These are phyloP conservation scores for Lepus europaeus DNA, from an alignment of 2,113 vertebrate genomes.

Conservation along the genomic window DNA sequence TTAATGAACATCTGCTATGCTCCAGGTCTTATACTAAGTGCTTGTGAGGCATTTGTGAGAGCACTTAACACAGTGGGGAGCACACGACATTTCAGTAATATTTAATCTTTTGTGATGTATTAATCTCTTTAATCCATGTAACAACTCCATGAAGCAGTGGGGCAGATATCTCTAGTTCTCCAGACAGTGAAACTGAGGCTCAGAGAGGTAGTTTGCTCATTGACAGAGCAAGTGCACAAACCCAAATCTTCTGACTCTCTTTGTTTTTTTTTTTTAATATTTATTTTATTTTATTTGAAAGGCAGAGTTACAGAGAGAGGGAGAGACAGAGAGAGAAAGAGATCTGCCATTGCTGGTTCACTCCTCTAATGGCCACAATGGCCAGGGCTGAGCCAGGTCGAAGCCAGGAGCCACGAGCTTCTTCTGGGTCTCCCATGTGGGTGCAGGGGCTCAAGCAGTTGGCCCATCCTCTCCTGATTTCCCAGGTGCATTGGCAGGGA, in stretches of 20 bases:
- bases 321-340: no score
- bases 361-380: no score
- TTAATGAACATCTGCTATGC: background rate
- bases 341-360: no score
- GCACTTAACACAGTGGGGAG: background rate
- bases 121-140: background rate
- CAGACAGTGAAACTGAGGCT: background rate
- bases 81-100: background rate
- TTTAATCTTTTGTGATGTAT: constrained; percentile 7
- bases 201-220: background rate
- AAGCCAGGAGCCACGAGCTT: no score
- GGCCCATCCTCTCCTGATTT: no score
- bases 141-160: background rate
- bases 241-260: background rate
- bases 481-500: no score
- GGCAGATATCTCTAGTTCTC: background rate
- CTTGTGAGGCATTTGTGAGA: constrained; percentile 5
- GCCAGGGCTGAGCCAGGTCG: no score
- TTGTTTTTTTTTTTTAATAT: background rate
- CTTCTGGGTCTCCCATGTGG: no score
- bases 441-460: no score
- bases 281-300: background rate
- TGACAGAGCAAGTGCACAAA: background rate
- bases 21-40: background rate
- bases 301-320: no score